Evolutionary conservation across 1,140 invertebrate genomes (phyloP).

Genomic region (Branchinecta lynchi): DNA sequence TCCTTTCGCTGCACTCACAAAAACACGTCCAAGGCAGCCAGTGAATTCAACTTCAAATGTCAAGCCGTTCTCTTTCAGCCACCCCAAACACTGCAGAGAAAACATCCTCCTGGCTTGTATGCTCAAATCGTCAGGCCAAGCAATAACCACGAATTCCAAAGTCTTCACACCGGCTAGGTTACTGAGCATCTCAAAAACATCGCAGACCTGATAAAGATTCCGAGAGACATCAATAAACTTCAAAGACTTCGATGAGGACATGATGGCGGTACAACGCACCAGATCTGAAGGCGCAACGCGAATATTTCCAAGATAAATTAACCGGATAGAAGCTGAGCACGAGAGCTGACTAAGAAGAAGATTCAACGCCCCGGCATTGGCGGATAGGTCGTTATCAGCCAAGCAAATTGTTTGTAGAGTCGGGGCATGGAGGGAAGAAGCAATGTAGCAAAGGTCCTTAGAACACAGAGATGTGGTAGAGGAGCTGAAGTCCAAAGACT

Average conservation of each 20-base stretch:
- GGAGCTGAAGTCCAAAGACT: background rate
- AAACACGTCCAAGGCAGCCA: too few species aligned
- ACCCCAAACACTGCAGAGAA: background rate
- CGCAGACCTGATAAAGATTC: background rate
- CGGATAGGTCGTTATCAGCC: background rate
- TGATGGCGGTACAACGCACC: background rate
- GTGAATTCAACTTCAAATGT: too few species aligned
- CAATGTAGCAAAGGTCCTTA: background rate
- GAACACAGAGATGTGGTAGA: background rate
- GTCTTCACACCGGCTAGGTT: background rate
- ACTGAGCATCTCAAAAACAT: background rate
- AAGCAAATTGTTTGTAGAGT: background rate
- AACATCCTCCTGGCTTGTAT: background rate
- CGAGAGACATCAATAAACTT: background rate
- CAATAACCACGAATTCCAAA: background rate
- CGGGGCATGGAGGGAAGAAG: background rate
- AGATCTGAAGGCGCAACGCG: background rate
- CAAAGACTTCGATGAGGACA: background rate
- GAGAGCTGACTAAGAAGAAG: background rate
- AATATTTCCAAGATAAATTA: background rate
- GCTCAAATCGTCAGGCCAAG: background rate
- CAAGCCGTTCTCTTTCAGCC: too few species aligned
- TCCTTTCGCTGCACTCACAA: too few species aligned
- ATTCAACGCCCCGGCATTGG: background rate
- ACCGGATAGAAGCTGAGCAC: background rate